Conservation (phyloP, 92 coral and sea anemone genomes). For the Anthopleura xanthogrammica region DNA sequence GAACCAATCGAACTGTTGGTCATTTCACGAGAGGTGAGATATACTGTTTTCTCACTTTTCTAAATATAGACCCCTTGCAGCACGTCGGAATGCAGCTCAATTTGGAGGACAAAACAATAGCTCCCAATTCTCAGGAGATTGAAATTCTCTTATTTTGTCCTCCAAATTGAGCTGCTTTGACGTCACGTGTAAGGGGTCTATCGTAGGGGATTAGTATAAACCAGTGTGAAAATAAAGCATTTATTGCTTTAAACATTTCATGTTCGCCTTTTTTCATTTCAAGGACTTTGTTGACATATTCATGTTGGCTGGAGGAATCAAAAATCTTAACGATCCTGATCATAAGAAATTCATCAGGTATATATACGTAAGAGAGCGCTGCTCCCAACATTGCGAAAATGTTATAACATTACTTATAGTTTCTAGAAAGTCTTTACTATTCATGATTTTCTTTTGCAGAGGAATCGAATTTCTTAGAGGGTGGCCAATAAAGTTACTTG, state of each 20-base stretch:
- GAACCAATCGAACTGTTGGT: conserved; percentile 90
- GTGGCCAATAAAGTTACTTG: conserved; percentile 86
- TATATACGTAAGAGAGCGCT: not conserved
- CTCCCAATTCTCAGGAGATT: no score
- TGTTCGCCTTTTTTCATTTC: not conserved
- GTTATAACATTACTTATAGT: not conserved
- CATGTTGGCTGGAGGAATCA: conserved; percentile 92
- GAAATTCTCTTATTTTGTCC: no score
- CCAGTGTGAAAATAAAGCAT: no score
- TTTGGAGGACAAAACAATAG: no score
- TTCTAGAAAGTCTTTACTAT: not conserved
- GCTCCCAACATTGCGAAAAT: no score
- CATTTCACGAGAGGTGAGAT: conserved; percentile 77
- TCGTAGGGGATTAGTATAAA: no score
- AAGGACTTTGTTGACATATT: conserved; percentile 93
- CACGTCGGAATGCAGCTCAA: no score
- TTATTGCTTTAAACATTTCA: not conserved
- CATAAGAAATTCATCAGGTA: conserved; percentile 85
- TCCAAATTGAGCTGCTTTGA: no score
- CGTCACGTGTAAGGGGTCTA: no score
- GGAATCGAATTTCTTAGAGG: conserved; percentile 80
- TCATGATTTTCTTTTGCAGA: conserved; percentile 30
- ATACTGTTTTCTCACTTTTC: no score
- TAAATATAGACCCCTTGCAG: not conserved
- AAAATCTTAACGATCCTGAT: conserved; percentile 89